Base-by-base conservation (phyloP, 92 coral and sea anemone genomes). In the Epizoanthus rinbou region DNA sequence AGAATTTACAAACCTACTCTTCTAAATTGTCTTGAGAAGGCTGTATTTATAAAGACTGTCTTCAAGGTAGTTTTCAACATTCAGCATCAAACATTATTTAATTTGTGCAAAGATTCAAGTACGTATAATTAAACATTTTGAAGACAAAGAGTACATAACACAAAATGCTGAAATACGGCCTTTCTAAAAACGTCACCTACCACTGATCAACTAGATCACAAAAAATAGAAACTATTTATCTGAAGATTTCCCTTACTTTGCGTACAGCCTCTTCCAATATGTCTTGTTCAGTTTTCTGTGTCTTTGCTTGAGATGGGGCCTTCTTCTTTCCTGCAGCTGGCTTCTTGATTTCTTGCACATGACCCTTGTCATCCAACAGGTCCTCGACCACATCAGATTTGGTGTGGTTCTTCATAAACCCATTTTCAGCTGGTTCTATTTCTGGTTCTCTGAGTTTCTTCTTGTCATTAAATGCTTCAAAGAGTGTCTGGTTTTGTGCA, bases 401-500 rank as follows among this genome's bases (percentile, higher is more conserved):
- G 15, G 81, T 76, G 8, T 83, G 94, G 63, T 79, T 82, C 73
- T 87, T 91, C 11, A 75, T 90, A 58, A 80, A 35, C 9, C 71
- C 86, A 18, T 82, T 73, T 13, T 81, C 72, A 9, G 87, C 70
- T 58, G 64, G 72, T 15, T 67, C 59, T 24, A 19, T 54, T 21
- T 71, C 69, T 79, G 15, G 16, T 43, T 56, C 80, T 74, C 23
- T 85, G 84, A 67, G 69, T 41, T 45, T 66, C 72, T 82, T 82
- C 45, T 65, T 59, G 28, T 69, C 82, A 35, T 88, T 90, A 74
- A 97, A 86, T 31, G 93, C 99, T 23, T 90, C 93, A 76, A 87
- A 97, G 65, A 94, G 90, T 39, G 98, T 97, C 75, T 90, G 90
- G 18, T 93, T 85, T 24, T 92, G 95, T 11, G 90, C 95, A 53